Evolutionary conservation across 2,888 invertebrate genomes (phyloP).

Genomic region (Macropis europaea): DNA sequence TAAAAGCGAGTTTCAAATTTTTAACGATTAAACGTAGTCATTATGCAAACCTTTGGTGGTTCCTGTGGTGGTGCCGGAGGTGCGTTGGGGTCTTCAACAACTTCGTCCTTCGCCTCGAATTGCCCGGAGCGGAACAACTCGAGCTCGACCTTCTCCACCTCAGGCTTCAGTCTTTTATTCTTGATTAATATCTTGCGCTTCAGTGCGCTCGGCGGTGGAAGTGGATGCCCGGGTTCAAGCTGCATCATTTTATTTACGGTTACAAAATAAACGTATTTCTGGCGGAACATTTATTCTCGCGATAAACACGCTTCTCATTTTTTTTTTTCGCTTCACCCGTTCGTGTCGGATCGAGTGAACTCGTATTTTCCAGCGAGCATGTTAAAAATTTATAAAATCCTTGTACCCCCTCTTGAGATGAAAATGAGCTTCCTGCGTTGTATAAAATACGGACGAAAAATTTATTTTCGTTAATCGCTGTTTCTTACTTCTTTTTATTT

Average conservation of each 20-base stretch:
- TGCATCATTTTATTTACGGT: constrained; percentile 41
- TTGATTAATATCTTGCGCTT: constrained; percentile 86
- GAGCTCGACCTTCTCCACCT: constrained; percentile 84
- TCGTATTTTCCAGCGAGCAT: not conserved
- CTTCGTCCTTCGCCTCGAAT: constrained; percentile 81
- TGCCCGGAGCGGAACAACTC: constrained; percentile 82
- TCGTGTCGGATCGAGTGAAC: not conserved
- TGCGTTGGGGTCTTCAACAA: constrained; percentile 80
- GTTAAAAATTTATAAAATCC: constrained; percentile 4
- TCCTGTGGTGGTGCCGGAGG: constrained; percentile 73
- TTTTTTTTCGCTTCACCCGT: not conserved
- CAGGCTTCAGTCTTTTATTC: constrained; percentile 85
- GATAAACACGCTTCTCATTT: not conserved
- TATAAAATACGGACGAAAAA: not conserved
- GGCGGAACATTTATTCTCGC: not conserved
- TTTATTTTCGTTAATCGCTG: not conserved
- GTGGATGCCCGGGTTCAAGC: constrained; percentile 83
- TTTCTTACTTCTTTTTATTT: not conserved
- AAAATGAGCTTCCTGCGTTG: not conserved
- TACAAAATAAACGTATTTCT: constrained; percentile 10
- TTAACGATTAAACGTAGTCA: not conserved
- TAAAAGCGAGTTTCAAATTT: not conserved
- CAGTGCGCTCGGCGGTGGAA: constrained; percentile 85
- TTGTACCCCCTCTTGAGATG: no score
- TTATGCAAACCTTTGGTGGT: constrained; percentile 67